A percentile compares a stretch with the other conserved stretches of the same genome.
These are phyloP conservation scores for Molorchus minor DNA, from an alignment of 2,888 invertebrate species.

Conservation along the genomic window DNA sequence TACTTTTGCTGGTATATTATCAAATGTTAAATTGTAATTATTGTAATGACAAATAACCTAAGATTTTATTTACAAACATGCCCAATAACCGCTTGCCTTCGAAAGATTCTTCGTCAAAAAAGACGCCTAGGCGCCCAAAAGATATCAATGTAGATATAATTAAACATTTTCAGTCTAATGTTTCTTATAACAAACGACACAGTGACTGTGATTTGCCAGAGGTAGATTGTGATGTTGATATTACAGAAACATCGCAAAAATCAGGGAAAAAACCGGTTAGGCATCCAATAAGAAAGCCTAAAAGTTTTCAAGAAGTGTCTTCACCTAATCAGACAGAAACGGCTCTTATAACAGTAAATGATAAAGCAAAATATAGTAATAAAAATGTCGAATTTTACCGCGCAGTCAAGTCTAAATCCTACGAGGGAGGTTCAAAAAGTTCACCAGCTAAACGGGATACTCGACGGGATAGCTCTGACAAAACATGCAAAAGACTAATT, in stretches of 20 bases:
- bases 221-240: conserved; percentile 15
- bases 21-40: conserved; percentile 5
- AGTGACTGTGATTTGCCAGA: conserved; percentile 30
- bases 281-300: neutral
- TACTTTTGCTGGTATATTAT: conserved; percentile 6
- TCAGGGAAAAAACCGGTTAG: neutral
- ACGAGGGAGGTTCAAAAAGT: conserved; percentile 3
- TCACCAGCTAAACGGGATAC: neutral
- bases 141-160: conserved; percentile 4
- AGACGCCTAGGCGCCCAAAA: conserved; percentile 4
- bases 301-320: neutral
- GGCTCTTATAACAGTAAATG: neutral
- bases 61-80: conserved; percentile 31
- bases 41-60: conserved; percentile 24
- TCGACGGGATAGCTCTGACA: too few relatives aligned
- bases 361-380: neutral
- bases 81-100: conserved; percentile 16
- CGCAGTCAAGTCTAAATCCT: conserved; percentile 7
- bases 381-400: neutral
- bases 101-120: conserved; percentile 7
- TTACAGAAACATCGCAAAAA: conserved; percentile 11
- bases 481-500: too few relatives aligned
- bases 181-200: conserved; percentile 12
- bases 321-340: conserved; percentile 1
- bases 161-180: conserved; percentile 31